Conservation (phyloP, 2,797 vertebrate species). For the Alectoris magna region DNA sequence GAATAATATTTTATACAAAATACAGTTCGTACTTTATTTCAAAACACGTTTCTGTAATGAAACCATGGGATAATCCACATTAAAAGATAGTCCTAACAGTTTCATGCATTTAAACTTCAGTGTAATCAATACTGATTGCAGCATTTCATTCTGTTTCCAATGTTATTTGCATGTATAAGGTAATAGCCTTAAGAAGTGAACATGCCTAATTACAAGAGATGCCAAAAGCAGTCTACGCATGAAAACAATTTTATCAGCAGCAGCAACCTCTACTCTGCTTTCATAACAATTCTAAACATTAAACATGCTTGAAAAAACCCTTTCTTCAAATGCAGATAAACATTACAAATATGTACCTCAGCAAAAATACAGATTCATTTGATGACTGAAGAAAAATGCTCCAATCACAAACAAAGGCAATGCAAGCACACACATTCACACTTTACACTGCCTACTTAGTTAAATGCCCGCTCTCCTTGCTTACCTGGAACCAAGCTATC, state of each 20-base stretch:
- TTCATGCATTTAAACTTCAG: slow-evolving; percentile 5
- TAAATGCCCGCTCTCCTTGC: not conserved
- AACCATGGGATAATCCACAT: not conserved
- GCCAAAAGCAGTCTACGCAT: not conserved
- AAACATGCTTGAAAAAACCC: not conserved
- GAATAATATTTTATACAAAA: not conserved
- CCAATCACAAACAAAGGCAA: not conserved
- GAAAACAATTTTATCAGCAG: not conserved
- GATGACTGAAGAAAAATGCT: not conserved
- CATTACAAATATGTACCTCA: not conserved
- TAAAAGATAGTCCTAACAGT: not conserved
- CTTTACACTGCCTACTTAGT: not conserved
- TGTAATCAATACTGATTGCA: slow-evolving; percentile 10
- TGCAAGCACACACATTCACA: rapidly evolving
- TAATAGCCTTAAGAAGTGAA: slow-evolving; percentile 31
- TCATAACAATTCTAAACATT: not conserved
- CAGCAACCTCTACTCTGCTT: not conserved
- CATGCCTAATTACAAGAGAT: slow-evolving; percentile 7
- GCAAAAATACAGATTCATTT: not conserved
- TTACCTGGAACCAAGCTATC: slow-evolving; percentile 95
- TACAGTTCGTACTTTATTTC: not conserved
- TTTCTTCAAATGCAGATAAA: not conserved
- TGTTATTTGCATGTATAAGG: not conserved
- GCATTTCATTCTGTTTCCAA: not conserved
- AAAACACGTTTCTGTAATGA: not conserved